Percentiles rank a stretch among this genome's conserved stretches.
phyloP scores from a whole-genome alignment of 2,888 invertebrate species.

The Hedychridium roseum region DNA sequence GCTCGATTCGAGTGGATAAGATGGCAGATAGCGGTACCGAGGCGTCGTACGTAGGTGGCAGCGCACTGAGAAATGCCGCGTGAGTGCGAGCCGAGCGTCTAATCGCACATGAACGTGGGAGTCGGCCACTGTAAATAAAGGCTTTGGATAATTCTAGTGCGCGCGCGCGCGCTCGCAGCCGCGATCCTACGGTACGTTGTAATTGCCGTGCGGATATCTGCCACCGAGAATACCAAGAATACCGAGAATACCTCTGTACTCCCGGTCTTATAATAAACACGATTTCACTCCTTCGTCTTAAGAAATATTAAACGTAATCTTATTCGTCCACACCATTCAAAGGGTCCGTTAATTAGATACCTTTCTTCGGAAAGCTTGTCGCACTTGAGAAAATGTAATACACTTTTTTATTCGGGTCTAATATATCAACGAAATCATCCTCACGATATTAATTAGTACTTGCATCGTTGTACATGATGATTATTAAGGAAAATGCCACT shows the following conservation, averaged over 20 bases:
- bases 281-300: not conserved
- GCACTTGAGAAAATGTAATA: too few relatives aligned
- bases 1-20: conserved; percentile 23
- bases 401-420: too few relatives aligned
- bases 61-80: conserved; percentile 31
- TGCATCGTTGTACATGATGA: too few relatives aligned
- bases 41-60: too few relatives aligned
- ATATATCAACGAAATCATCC: too few relatives aligned
- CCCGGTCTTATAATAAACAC: not conserved
- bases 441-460: too few relatives aligned
- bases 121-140: conserved; percentile 10
- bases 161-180: too few relatives aligned
- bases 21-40: conserved; percentile 22
- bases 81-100: conserved; percentile 23
- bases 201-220: too few relatives aligned
- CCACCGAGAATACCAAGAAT: too few relatives aligned
- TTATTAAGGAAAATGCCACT: too few relatives aligned
- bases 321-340: not conserved
- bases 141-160: conserved; percentile 7
- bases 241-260: not conserved
- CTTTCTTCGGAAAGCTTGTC: not conserved
- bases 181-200: too few relatives aligned
- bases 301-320: not conserved
- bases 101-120: conserved; percentile 29
- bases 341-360: not conserved